phyloP scores from a whole-genome alignment of 37 sponge, comb jelly and placozoan genomes.

The Oopsacas minuta region DNA sequence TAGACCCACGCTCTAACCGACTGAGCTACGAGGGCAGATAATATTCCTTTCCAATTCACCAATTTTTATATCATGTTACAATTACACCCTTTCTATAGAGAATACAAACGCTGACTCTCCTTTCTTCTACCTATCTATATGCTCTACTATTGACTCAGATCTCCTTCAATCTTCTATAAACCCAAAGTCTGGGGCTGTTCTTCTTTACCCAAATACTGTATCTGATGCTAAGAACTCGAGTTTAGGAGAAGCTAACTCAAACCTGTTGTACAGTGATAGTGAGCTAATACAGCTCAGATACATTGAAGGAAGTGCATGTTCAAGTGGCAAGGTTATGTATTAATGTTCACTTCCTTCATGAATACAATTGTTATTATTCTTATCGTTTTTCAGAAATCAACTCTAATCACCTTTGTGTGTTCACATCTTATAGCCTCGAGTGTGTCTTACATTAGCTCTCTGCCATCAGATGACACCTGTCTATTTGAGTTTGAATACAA shows the following conservation, averaged over 20 bases:
- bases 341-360: neutral
- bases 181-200: neutral
- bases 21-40: conserved; percentile 20
- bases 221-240: neutral
- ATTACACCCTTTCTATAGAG: neutral
- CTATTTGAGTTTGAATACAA: neutral
- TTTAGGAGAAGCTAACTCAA: neutral
- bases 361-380: neutral
- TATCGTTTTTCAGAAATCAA: neutral
- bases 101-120: neutral
- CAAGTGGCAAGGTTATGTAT: neutral
- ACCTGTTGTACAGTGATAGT: neutral
- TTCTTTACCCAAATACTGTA: neutral
- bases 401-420: neutral
- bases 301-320: neutral
- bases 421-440: neutral
- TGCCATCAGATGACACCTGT: neutral
- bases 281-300: neutral
- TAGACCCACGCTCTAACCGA: conserved; percentile 17
- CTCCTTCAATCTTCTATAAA: neutral
- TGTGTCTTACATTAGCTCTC: neutral
- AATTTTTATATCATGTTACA: no score
- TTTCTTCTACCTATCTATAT: neutral
- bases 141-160: neutral
- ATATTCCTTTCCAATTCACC: neutral